Evolutionary conservation across 2,113 vertebrate genomes (phyloP).

Genomic region (Pluvialis apricaria): DNA sequence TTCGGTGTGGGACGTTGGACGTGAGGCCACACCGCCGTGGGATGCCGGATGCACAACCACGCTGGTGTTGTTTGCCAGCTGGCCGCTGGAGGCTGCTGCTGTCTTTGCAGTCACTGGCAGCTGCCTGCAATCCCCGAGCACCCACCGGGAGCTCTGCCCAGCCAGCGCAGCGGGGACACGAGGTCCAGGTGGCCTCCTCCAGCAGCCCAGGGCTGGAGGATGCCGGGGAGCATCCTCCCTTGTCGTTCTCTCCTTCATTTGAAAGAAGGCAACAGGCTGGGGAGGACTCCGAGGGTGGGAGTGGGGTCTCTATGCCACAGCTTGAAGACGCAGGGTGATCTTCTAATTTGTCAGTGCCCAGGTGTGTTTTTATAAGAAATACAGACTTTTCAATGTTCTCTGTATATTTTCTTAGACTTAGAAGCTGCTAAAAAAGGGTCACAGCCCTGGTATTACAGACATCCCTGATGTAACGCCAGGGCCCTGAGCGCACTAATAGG

Average conservation of each 20-base stretch:
- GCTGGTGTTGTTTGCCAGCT: conserved; percentile 4
- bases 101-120: conserved; percentile 19
- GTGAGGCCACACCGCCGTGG: background rate
- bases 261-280: background rate
- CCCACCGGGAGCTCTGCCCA: background rate
- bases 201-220: background rate
- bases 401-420: background rate
- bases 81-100: conserved; percentile 67
- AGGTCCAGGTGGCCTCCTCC: background rate
- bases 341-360: background rate
- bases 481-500: background rate
- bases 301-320: background rate
- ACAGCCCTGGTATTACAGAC: no score
- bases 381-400: background rate
- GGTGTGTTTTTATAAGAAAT: background rate
- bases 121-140: background rate
- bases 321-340: background rate
- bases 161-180: fast-evolving
- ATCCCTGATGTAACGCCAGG: background rate
- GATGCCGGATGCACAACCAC: fast-evolving
- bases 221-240: background rate
- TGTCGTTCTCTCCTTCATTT: no score
- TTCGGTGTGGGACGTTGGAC: background rate
- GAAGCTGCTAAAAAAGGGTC: background rate
- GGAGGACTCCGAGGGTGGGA: background rate